These are phyloP conservation scores for Aphelenchoides avenae DNA, from an alignment of 1,140 invertebrate genomes.

Conservation along the genomic window DNA sequence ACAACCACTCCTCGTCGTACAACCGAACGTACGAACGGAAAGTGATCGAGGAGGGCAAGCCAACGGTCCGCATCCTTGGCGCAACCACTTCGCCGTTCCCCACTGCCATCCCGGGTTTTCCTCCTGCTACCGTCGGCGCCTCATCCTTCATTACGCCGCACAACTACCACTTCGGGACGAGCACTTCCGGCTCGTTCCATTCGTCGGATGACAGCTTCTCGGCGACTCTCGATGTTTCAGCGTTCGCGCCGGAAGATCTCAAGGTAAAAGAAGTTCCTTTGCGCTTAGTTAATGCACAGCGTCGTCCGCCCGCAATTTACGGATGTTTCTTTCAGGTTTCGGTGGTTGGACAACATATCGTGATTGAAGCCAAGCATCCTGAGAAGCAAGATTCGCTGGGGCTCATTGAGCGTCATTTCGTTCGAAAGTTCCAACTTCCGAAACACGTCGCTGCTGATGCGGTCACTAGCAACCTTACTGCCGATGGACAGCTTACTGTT, in stretches of 20 bases:
- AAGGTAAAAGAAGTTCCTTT: slow-evolving; percentile 12
- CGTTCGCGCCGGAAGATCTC: slow-evolving; percentile 23
- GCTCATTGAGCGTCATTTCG: slow-evolving; percentile 17
- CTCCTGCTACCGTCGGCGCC: not conserved
- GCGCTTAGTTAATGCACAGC: not conserved
- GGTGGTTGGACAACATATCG: slow-evolving; percentile 21
- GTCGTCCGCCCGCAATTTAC: not conserved
- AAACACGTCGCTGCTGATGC: slow-evolving; percentile 16
- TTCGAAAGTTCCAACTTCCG: slow-evolving; percentile 26
- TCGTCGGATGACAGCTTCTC: slow-evolving; percentile 13
- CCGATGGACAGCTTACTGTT: slow-evolving; percentile 25
- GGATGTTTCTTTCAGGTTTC: slow-evolving; percentile 20
- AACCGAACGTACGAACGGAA: slow-evolving; percentile 34
- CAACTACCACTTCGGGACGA: slow-evolving; percentile 27
- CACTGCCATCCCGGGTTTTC: slow-evolving; percentile 6
- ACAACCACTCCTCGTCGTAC: slow-evolving; percentile 27
- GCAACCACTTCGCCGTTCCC: slow-evolving; percentile 19
- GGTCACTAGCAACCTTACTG: slow-evolving; percentile 21
- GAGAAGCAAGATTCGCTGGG: slow-evolving; percentile 26
- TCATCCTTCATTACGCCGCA: slow-evolving; percentile 28
- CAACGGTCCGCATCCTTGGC: slow-evolving; percentile 19
- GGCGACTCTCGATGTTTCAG: slow-evolving; percentile 21
- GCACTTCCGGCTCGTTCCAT: slow-evolving; percentile 22
- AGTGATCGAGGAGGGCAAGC: slow-evolving; percentile 27
- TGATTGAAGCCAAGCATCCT: slow-evolving; percentile 28